Evolutionary conservation across 1,140 invertebrate species (phyloP).

Genomic region (Euura lappo): DNA sequence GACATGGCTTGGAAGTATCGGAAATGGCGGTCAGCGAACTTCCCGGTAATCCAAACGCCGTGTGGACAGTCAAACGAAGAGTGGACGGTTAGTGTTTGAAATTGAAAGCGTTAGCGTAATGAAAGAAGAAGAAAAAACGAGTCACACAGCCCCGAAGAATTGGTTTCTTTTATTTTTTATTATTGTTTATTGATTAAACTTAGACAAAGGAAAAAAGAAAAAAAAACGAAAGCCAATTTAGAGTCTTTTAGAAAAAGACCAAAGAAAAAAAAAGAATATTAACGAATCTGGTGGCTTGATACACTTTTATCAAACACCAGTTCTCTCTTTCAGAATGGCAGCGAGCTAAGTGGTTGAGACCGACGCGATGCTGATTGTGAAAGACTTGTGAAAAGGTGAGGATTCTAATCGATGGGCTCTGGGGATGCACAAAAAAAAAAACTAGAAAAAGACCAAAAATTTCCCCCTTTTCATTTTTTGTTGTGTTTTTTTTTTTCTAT

Average conservation of each 20-base stretch:
- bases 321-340: constrained; percentile 68
- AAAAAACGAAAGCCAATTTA: constrained; percentile 8
- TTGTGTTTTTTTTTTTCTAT: too few species aligned
- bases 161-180: constrained; percentile 34
- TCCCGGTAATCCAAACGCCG: constrained; percentile 98
- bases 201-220: constrained; percentile 9
- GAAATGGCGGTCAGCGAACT: constrained; percentile 99
- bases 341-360: constrained; percentile 50
- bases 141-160: neutral
- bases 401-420: constrained; percentile 31
- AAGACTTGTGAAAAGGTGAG: constrained; percentile 51
- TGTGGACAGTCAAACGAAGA: constrained; percentile 98
- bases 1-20: constrained; percentile 97
- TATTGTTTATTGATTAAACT: neutral
- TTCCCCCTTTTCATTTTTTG: too few species aligned
- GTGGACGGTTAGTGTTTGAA: constrained; percentile 83
- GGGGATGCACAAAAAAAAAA: constrained; percentile 10
- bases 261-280: constrained; percentile 43
- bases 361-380: constrained; percentile 42
- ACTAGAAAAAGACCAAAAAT: neutral
- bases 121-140: neutral
- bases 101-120: neutral
- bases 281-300: constrained; percentile 61
- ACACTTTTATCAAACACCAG: constrained; percentile 72
- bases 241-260: neutral